Percentiles rank a stretch among this genome's conserved stretches.
Conservation (phyloP, 2,888 invertebrate species). For the Opisthograptis luteolata region DNA sequence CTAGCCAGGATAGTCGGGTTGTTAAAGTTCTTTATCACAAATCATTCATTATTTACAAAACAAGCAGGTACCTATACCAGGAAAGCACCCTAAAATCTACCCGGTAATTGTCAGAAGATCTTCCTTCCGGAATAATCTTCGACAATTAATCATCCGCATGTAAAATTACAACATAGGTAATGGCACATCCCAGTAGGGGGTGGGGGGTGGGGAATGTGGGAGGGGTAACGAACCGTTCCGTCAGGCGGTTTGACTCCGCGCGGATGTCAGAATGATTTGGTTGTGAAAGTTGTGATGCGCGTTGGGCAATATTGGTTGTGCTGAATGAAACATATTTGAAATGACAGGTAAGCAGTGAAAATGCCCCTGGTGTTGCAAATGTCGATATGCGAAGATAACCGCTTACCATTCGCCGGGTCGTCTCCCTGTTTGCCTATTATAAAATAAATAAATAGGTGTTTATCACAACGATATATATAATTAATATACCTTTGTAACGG, state of each 20-base stretch:
- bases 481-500: too few relatives aligned
- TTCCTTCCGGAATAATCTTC: not conserved
- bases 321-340: not conserved
- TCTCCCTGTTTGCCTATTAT: too few relatives aligned
- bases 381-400: too few relatives aligned
- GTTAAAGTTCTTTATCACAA: not conserved
- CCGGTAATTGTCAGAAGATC: slow-evolving; percentile 1
- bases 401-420: too few relatives aligned
- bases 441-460: too few relatives aligned
- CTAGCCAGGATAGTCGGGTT: too few relatives aligned
- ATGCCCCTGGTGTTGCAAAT: too few relatives aligned
- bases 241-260: not conserved
- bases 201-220: not conserved
- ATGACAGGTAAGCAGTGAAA: too few relatives aligned
- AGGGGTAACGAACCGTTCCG: slow-evolving; percentile 12
- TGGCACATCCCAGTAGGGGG: not conserved
- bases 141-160: slow-evolving; percentile 14
- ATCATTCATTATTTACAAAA: not conserved
- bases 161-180: slow-evolving; percentile 10
- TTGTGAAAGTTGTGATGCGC: too few relatives aligned
- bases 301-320: too few relatives aligned
- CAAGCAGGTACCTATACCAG: not conserved
- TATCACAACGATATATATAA: too few relatives aligned
- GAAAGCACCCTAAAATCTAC: not conserved
- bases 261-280: not conserved